Evolutionary conservation across 2,797 vertebrate species (phyloP), one percentile per base, ranked within the genome.

Genomic region (Gephyroberyx darwinii): DNA sequence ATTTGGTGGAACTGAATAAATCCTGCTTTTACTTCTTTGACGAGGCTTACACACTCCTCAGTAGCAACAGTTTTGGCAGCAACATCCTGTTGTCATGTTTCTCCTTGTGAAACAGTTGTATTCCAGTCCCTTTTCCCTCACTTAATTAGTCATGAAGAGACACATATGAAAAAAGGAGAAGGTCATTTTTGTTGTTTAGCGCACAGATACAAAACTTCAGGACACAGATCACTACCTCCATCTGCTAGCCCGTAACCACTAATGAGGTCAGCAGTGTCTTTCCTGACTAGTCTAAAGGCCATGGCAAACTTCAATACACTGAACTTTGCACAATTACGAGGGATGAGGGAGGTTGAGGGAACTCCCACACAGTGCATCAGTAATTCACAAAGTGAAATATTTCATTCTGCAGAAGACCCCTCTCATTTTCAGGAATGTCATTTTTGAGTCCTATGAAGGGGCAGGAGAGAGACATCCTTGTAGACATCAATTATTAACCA

Each of bases 401-500:
- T 88, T 88, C 82, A 88, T 90, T 81, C 85, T 77, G 80, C 62
- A 79, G 82, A 82, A 75, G 90, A 90, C 89, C 90, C 85, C 67
- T 89, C 86, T 91, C 87, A 88, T 92, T 92, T 92, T 91, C 89
- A 91, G 88, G 88, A 92, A 90, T 89, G 91, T 88, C 90, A 87
- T 89, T 91, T 89, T 87, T 89, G 85, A 91, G 86, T 81, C 77
- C 35, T 86, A 67, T 35, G 80, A 90, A 89, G 74, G 65, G 83
- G 84, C 77, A 61, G 71, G 77, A 87, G 70, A 86, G 84, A 90
- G 84, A 89, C 85, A 88, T 92, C 90, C 84, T 91, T 84, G 74
- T 69, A 87, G 77, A 87, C 81, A 92, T 93, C 81, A 92, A 93
- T 93, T 93, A 92, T 93, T 93, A 91, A 93, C 90, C 77, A 84